A percentile compares a stretch with the other conserved stretches of the same genome.
Evolutionary conservation across 2,113 vertebrate genomes (phyloP).

Genomic region (Dromaius novaehollandiae): DNA sequence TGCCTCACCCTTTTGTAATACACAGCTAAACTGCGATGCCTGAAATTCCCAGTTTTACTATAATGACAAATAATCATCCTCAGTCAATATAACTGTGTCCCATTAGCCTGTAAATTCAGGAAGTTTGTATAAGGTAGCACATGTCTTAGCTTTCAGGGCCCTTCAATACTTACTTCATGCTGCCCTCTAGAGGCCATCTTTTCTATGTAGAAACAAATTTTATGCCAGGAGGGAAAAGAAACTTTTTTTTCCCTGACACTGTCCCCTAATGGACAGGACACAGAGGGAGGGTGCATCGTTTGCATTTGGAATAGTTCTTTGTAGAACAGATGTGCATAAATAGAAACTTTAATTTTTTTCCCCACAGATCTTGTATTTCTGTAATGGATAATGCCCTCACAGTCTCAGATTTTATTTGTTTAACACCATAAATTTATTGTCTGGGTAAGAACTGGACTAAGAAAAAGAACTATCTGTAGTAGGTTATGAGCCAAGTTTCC

Average conservation of each 20-base stretch:
- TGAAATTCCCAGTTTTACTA: background rate
- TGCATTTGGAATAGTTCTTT: background rate
- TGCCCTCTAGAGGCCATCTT: background rate
- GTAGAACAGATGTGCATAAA: background rate
- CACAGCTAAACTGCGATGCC: background rate
- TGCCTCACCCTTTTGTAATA: background rate
- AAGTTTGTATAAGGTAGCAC: fast-evolving
- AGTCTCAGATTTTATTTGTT: background rate
- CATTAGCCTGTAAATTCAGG: background rate
- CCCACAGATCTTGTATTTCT: background rate
- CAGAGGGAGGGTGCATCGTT: fast-evolving
- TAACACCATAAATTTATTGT: background rate
- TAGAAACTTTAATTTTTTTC: background rate
- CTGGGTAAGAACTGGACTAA: background rate
- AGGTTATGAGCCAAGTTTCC: background rate
- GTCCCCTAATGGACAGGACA: background rate
- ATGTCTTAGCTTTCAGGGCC: background rate
- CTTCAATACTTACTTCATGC: background rate
- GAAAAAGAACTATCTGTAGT: background rate
- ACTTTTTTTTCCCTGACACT: background rate
- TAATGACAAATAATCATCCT: background rate
- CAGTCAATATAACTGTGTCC: background rate
- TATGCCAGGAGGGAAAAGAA: no score
- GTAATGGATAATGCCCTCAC: background rate
- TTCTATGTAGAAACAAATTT: background rate